Evolutionary conservation across 1,140 invertebrate genomes (phyloP).

Genomic region (Cepaea nemoralis): DNA sequence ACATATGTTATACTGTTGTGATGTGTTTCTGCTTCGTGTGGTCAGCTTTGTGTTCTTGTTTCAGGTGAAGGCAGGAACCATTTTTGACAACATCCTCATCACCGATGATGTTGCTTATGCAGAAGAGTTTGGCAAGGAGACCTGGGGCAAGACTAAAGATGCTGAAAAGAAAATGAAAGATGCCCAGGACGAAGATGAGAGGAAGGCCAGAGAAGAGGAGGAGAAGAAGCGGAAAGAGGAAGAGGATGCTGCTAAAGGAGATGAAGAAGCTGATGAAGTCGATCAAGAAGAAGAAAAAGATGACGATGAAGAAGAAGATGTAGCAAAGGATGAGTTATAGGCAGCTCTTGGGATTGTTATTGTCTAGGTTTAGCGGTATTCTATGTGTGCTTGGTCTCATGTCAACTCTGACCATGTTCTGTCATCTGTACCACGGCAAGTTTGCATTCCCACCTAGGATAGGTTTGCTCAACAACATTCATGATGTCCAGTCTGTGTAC

Average conservation of each 20-base stretch:
- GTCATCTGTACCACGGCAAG: too few species aligned
- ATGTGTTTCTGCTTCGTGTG: too few species aligned
- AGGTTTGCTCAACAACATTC: too few species aligned
- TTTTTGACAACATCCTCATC: conserved; percentile 97
- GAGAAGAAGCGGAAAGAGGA: conserved; percentile 72
- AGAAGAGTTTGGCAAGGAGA: conserved; percentile 73
- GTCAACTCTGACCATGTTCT: too few species aligned
- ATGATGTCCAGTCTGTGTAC: too few species aligned
- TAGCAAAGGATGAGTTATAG: conserved; percentile 36
- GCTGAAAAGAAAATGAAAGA: conserved; percentile 96
- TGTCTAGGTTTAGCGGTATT: too few species aligned
- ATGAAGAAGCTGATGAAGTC: conserved; percentile 53
- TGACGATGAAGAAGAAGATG: conserved; percentile 29
- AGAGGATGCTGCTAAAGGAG: conserved; percentile 59
- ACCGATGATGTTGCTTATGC: conserved; percentile 89
- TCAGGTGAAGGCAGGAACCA: conserved; percentile 98
- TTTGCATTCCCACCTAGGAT: too few species aligned
- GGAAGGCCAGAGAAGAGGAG: conserved; percentile 68
- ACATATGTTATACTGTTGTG: too few species aligned
- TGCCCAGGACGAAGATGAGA: conserved; percentile 87
- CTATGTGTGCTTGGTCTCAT: too few species aligned
- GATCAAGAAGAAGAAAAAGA: conserved; percentile 51
- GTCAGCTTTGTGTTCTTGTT: too few species aligned
- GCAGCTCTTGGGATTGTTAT: background rate
- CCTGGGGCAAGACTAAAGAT: conserved; percentile 77